phyloP scores from a whole-genome alignment of 2,797 vertebrate species.

The Lagodon rhomboides region DNA sequence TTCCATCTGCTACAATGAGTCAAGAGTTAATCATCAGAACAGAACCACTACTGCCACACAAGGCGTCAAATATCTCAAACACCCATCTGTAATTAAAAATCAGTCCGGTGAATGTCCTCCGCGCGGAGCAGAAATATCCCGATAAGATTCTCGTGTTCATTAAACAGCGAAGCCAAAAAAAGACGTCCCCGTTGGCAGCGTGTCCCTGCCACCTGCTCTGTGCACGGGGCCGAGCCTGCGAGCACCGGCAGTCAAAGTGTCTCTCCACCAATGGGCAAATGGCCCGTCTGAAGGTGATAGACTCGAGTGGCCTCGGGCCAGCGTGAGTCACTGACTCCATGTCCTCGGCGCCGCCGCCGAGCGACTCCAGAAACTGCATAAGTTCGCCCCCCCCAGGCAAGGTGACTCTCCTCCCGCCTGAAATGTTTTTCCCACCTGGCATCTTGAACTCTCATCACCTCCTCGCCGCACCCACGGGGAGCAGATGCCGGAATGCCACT shows the following conservation, averaged over 20 bases:
- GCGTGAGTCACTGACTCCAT: slow-evolving; percentile 70
- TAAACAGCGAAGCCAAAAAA: slow-evolving; percentile 56
- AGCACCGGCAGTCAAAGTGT: slow-evolving; percentile 67
- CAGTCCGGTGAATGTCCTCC: slow-evolving; percentile 31
- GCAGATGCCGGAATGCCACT: slow-evolving; percentile 31
- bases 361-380: slow-evolving; percentile 65
- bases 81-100: slow-evolving; percentile 60
- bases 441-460: slow-evolving; percentile 42
- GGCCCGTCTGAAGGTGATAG: slow-evolving; percentile 80
- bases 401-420: slow-evolving; percentile 71
- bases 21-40: slow-evolving; percentile 30
- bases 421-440: slow-evolving; percentile 74
- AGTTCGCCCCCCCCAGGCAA: slow-evolving; percentile 71
- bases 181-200: slow-evolving; percentile 65
- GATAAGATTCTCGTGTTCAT: slow-evolving; percentile 61
- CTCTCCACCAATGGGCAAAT: slow-evolving; percentile 66
- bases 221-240: slow-evolving; percentile 51
- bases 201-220: slow-evolving; percentile 72
- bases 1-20: slow-evolving; percentile 16
- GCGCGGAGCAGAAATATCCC: slow-evolving; percentile 37
- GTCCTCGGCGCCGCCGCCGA: slow-evolving; percentile 57
- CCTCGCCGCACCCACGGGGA: slow-evolving; percentile 30
- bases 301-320: slow-evolving; percentile 72
- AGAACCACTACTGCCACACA: neutral
- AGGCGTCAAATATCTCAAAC: slow-evolving; percentile 30